Evolutionary conservation across 2,113 vertebrate genomes (phyloP), one percentile per base, ranked within the genome.

Genomic region (Paramormyrops kingsleyae): DNA sequence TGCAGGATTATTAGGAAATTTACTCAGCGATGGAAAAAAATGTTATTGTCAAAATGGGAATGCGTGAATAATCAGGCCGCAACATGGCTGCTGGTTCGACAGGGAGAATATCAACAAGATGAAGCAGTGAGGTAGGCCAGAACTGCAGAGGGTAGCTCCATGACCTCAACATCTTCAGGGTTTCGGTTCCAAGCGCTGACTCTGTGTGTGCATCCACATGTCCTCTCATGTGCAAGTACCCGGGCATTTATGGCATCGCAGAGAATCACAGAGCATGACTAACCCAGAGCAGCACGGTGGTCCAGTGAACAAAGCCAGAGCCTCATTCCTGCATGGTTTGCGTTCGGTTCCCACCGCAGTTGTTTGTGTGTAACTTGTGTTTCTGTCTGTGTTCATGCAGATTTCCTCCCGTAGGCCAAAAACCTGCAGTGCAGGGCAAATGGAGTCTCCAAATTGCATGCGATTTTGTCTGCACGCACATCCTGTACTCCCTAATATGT

Each of bases 341-440:
- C 89, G 89, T 93, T 89, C 50, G 59, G 9, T 27, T 44, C 44
- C 80, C 24, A 95, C 94, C 95, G 90, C 94, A 94, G 46, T 4
- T 77, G 70, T 77, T 62, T 88, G 89, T 87, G 50, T 42, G 89
- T 27, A 74, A 35, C n/a, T 35, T 62, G 80, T 6, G 27, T 19
- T 50, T 70, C 49, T 66, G 12, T 21, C 13, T 0, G 31, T 87
- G 52, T 46, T 21, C 66, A 6, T 42, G 27, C 0, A 39, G 74
- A 42, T 35, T 15, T 39, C 35, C 74, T 39, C 74, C 35, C 1
- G 74, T 7, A 7, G 35, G 13, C 15, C 35, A 42, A 80, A 42
- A 39, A 17, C 15, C 35, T 7, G 74, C 6, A 80, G 74, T 42
- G 62, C 15, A 80, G 31, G 70, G 3, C 31, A 39, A 12, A 15